phyloP scores from a whole-genome alignment of 1,140 invertebrate genomes.

The Sycophila sp. region DNA sequence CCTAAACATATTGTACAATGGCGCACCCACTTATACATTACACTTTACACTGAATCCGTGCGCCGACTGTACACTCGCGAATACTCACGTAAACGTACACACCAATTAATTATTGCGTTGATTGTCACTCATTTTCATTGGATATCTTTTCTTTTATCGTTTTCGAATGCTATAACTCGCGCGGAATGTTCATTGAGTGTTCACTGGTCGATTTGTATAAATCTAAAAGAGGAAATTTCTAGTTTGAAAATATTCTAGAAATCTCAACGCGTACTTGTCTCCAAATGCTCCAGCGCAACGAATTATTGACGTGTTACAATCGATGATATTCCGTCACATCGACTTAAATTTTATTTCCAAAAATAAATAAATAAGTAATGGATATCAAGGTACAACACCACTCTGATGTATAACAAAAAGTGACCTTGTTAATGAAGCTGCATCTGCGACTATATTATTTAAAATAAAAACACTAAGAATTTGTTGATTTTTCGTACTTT shows the following conservation, averaged over 20 bases:
- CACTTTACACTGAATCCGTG: no score
- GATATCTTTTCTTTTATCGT: slow-evolving; percentile 50
- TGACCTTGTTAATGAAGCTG: slow-evolving; percentile 17
- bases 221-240: neutral
- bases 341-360: neutral
- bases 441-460: slow-evolving; percentile 11
- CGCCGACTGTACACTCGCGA: no score
- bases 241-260: no score
- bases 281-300: slow-evolving; percentile 2
- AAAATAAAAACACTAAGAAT: slow-evolving; percentile 1
- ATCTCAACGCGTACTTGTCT: no score
- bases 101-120: neutral
- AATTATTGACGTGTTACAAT: slow-evolving; percentile 4
- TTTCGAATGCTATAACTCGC: slow-evolving; percentile 41
- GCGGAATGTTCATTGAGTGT: slow-evolving; percentile 48
- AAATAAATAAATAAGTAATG: no score
- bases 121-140: slow-evolving; percentile 49
- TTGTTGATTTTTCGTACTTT: slow-evolving; percentile 11
- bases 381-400: slow-evolving; percentile 20
- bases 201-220: slow-evolving; percentile 29
- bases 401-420: slow-evolving; percentile 13
- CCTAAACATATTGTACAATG: no score
- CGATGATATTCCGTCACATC: neutral
- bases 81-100: no score
- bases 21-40: no score